Conservation (phyloP, 92 coral and sea anemone genomes). For the Isaurus tuberculatus region DNA sequence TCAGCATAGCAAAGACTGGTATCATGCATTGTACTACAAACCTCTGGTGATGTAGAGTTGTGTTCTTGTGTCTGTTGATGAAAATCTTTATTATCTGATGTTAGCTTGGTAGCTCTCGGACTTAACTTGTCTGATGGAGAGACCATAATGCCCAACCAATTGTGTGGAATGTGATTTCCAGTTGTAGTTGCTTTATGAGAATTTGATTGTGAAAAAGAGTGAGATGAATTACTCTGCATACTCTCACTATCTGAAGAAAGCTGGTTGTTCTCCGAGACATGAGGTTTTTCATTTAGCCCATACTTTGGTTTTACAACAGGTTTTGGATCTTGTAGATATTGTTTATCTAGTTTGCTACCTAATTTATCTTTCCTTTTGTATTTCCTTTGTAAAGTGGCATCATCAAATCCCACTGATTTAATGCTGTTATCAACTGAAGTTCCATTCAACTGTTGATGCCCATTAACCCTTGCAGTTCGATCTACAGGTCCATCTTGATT, state of each 20-base stretch:
- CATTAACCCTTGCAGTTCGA: constrained; percentile 26
- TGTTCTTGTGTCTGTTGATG: neutral
- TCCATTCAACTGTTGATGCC: constrained; percentile 3
- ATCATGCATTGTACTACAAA: constrained; percentile 17
- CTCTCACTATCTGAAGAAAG: constrained; percentile 76
- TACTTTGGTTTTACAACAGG: neutral
- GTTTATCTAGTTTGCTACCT: constrained; percentile 18
- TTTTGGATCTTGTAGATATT: constrained; percentile 2
- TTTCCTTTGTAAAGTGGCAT: constrained; percentile 35
- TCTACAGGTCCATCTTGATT: neutral
- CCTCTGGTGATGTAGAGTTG: constrained; percentile 15
- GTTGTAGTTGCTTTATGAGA: constrained; percentile 41
- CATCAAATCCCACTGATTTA: constrained; percentile 28
- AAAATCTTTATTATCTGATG: neutral
- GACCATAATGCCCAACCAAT: constrained; percentile 55
- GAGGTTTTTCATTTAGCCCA: neutral
- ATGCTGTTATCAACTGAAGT: constrained; percentile 34
- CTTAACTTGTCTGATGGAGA: constrained; percentile 28
- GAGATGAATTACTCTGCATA: constrained; percentile 79
- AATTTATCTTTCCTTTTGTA: constrained; percentile 14
- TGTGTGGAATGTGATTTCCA: constrained; percentile 32
- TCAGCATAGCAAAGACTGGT: constrained; percentile 74
- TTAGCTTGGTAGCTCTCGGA: constrained; percentile 37
- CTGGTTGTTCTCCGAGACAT: constrained; percentile 38
- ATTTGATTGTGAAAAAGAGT: constrained; percentile 78